Conservation (phyloP, 2,113 vertebrate genomes). For the Eulemur macaco region DNA sequence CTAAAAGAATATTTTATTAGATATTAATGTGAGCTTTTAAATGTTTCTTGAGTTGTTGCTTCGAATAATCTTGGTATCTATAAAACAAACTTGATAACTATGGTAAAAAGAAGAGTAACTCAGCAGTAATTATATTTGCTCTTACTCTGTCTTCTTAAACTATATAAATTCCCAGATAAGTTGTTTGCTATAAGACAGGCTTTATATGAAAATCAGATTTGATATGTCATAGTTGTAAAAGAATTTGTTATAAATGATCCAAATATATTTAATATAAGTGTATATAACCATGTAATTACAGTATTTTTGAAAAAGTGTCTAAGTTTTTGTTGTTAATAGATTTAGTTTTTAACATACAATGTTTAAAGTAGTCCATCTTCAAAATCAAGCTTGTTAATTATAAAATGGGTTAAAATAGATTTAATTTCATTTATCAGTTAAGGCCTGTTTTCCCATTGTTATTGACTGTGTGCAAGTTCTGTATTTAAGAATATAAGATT, state of each 20-base stretch:
- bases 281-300: conserved; percentile 69
- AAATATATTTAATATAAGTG: background rate
- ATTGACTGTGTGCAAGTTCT: background rate
- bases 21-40: conserved; percentile 38
- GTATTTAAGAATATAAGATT: background rate
- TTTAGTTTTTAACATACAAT: conserved; percentile 2
- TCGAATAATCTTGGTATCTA: background rate
- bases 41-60: conserved; percentile 24
- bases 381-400: conserved; percentile 30
- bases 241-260: background rate
- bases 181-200: conserved; percentile 35
- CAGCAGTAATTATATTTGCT: background rate
- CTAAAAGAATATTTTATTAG: background rate
- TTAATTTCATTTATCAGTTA: background rate
- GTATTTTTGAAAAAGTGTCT: background rate
- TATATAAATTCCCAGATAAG: conserved; percentile 53
- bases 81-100: background rate
- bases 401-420: background rate
- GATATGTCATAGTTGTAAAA: background rate
- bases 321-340: conserved; percentile 67
- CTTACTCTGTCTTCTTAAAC: conserved; percentile 59
- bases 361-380: background rate
- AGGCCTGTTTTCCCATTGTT: background rate
- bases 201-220: conserved; percentile 55
- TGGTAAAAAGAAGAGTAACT: background rate